Conservation (phyloP, 1,140 invertebrate genomes). For the Psilanteris sp. region DNA sequence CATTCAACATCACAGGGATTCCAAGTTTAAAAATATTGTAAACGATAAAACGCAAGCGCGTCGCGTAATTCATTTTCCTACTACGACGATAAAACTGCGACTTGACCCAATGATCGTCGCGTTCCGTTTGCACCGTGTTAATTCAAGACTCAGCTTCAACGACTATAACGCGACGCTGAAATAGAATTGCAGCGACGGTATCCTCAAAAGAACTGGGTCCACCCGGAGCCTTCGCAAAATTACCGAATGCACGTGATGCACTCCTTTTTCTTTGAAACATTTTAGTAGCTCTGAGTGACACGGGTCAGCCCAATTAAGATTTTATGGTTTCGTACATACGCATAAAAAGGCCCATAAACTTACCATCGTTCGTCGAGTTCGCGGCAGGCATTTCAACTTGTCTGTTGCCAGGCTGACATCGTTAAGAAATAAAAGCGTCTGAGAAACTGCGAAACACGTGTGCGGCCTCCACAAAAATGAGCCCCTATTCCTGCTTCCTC, state of each 20-base stretch:
- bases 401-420: constrained; percentile 36
- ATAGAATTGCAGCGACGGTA: constrained; percentile 21
- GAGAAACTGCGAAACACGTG: constrained; percentile 46
- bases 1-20: no score
- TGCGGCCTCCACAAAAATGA: constrained; percentile 27
- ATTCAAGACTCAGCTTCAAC: no score
- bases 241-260: not conserved
- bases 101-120: no score
- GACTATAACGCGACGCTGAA: constrained; percentile 30
- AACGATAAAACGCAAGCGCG: no score
- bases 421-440: constrained; percentile 34
- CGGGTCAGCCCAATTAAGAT: constrained; percentile 69
- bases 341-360: constrained; percentile 65
- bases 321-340: constrained; percentile 57
- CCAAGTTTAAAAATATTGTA: no score
- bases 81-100: no score
- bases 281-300: constrained; percentile 52
- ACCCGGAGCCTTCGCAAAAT: not conserved
- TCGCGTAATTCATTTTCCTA: no score
- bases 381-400: constrained; percentile 28
- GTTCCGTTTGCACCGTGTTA: no score
- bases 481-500: constrained; percentile 39
- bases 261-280: constrained; percentile 37
- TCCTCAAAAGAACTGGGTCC: constrained; percentile 16
- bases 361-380: constrained; percentile 47